Conservation (phyloP, 2,797 vertebrate species). For the Pyrrhura leucotis region DNA sequence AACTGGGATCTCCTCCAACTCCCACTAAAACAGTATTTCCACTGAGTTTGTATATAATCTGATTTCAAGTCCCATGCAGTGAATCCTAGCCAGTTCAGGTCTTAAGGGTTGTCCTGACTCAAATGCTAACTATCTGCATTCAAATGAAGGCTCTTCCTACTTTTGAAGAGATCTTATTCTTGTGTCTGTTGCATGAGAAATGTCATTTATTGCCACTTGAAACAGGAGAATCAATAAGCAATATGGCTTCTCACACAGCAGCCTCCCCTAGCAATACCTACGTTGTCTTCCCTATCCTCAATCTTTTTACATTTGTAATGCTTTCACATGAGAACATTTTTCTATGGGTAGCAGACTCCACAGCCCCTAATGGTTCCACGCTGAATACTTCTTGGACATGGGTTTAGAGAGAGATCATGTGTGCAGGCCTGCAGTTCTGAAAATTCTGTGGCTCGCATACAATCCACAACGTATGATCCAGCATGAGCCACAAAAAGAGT, state of each 20-base stretch:
- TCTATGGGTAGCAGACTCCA: not conserved
- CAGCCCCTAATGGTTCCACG: not conserved
- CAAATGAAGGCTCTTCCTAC: slow-evolving; percentile 11
- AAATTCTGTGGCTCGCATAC: not conserved
- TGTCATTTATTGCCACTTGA: slow-evolving; percentile 12
- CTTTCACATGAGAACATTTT: not conserved
- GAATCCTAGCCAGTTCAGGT: slow-evolving; percentile 39
- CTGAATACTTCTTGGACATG: not conserved
- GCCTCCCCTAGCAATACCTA: not conserved
- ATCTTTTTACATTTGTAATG: not conserved
- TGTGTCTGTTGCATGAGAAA: not conserved
- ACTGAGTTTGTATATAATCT: slow-evolving; percentile 22
- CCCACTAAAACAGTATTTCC: slow-evolving; percentile 36
- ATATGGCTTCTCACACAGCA: not conserved
- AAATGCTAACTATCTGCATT: slow-evolving; percentile 42
- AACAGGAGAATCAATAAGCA: not conserved
- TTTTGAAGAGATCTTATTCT: not conserved
- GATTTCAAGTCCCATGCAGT: slow-evolving; percentile 37
- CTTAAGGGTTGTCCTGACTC: slow-evolving; percentile 29
- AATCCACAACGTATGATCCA: not conserved
- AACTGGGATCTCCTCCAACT: slow-evolving; percentile 49
- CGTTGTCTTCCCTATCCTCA: not conserved
- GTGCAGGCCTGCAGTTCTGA: not conserved
- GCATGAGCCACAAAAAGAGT: not conserved
- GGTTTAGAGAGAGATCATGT: not conserved